Base-by-base conservation (phyloP, 2,113 vertebrate species). In the Alligator sinensis region DNA sequence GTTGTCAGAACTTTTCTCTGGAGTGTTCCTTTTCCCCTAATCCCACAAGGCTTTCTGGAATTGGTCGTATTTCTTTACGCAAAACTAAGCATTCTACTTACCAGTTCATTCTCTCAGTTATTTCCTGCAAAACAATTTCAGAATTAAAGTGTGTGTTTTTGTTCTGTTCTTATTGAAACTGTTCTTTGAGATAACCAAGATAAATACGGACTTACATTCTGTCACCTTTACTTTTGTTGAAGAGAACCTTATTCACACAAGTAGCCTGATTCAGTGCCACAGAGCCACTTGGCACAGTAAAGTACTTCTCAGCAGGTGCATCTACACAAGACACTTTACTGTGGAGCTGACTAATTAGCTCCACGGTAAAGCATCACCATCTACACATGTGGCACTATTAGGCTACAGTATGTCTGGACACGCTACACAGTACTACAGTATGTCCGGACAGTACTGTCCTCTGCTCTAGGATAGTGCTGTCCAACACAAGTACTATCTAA, bases 51-150 rank as follows among this genome's bases (percentile, higher is more conserved):
- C 88, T 21, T 16, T 61, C 61, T 4, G 11, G 68, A 84, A 54
- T 89, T 87, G 2, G 86, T 15, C 14, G 27, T 38, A 13, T 75
- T 91, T 64, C 54, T 82, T 47, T 47, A 47, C 9, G 47, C 47
- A 86, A 86, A 80, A 22, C 55, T 86, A 78, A 88, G 84, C 1
- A 22, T 60, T 47, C 27, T 84, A 96, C 94, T 95, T 38, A 96
- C 91, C 95, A n/a, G 21, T 81, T 86, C n/a, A 59, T 76, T 64
- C 66, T 88, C 89, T 92, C 82, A 82, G 5, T 59, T 91, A 77
- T 59, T 80, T 91, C 91, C 91, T 88, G 54, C 1, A 16, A 17
- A 1, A 0, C 54, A 38, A 76, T 54, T 22, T 58, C 55, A 76
- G 47, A 5, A 61, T 80, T 1, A 77, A 66, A 59, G 5, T 17